Percentiles rank a stretch among this genome's conserved stretches.
Conservation (phyloP, 1,140 invertebrate species). For the Eriocheir sinensis region DNA sequence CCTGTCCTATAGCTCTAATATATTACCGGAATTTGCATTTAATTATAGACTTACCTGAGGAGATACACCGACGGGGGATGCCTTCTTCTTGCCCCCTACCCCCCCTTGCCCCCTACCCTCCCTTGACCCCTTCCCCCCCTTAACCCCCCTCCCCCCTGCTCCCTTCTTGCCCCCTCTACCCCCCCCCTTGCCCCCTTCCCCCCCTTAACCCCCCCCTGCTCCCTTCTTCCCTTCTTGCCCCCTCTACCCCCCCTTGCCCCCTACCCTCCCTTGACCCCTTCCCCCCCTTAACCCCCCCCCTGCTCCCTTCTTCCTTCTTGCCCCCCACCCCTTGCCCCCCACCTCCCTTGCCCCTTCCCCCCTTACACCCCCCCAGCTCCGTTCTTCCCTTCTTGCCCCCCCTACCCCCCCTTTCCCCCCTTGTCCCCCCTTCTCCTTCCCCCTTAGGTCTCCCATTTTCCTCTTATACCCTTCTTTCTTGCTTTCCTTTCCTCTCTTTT, state of each 20-base stretch:
- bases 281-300: too few relatives aligned
- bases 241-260: neutral
- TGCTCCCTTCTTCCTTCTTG: neutral
- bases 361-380: too few relatives aligned
- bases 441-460: neutral
- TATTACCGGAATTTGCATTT: constrained; percentile 64
- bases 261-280: neutral
- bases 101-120: neutral
- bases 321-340: neutral
- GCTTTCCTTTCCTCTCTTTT: neutral
- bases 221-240: neutral
- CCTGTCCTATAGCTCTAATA: constrained; percentile 64
- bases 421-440: neutral
- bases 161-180: neutral
- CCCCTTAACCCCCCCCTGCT: neutral
- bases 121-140: neutral
- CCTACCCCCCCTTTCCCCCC: neutral
- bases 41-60: constrained; percentile 52
- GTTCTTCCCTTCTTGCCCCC: too few relatives aligned
- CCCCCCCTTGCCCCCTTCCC: neutral
- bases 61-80: constrained; percentile 37
- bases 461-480: neutral
- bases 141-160: neutral
- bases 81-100: neutral
- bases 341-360: neutral